Base-by-base conservation (phyloP, 2,797 vertebrate species). In the Danio tinwini region DNA sequence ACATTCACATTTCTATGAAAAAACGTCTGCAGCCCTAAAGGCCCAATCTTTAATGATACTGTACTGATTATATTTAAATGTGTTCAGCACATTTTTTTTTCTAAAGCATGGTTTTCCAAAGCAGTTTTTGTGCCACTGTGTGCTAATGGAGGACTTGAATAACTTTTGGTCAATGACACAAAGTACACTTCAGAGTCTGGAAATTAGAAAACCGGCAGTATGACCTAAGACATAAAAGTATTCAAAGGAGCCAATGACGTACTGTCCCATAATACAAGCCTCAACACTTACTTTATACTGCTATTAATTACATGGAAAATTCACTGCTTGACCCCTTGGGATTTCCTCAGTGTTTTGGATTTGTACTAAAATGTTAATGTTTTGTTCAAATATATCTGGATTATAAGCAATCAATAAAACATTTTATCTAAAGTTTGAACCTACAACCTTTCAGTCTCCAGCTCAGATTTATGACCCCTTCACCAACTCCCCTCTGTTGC, bases 221-320 rank as follows among this genome's bases (percentile, higher is more conserved):
- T 78, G 76, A 78, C 65, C 45, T 70, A 78, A 77, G 42, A 77
- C 75, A 40, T 59, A 5, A 50, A 77, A 70, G 44, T 40, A 70
- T 78, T 78, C 76, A 70, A 40, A 61, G 52, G 75, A 77, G 55
- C n/a, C 65, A 70, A 52, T 78, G 65, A 78, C 55, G 65, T 61
- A 70, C 55, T 42, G 64, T 77, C 53, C 64, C 21, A 77, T 49
- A 44, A 69, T 56, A 29, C 19, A 65, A 1, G 8, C 50, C 47
- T 78, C 29, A 78, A 78, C 76, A 61, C 76, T 68, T 77, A 59
- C 75, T 78, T 78, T 68, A 59, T 69, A 50, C 64, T 40, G 65
- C 45, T 29, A 61, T 16, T 52, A 52, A 78, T 50, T 19, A 49
- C 17, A 70, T 13, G 44, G 45, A 78, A 70, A 49, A 59, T 70